A percentile compares a stretch with the other conserved stretches of the same genome.
phyloP scores from a whole-genome alignment of 2,113 vertebrate genomes.

The Erythrolamprus reginae region DNA sequence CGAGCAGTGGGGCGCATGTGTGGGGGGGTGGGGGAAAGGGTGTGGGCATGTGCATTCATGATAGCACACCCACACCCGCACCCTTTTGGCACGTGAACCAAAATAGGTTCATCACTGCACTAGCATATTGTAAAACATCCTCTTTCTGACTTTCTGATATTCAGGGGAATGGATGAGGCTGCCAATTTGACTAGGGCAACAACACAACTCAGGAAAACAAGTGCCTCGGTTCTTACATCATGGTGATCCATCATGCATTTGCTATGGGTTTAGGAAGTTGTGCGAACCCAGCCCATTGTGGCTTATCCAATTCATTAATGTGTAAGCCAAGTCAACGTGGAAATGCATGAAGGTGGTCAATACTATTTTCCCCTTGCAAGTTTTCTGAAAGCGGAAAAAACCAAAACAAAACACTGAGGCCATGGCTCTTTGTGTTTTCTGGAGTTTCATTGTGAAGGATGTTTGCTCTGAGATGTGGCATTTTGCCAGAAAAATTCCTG shows the following conservation, averaged over 20 bases:
- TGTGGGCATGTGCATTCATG: no score
- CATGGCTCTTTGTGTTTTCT: not conserved
- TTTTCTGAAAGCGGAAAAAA: not conserved
- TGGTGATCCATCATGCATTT: not conserved
- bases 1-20: no score
- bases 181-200: not conserved
- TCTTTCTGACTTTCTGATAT: no score
- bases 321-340: not conserved
- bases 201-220: not conserved
- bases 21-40: no score
- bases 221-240: not conserved
- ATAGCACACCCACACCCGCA: no score
- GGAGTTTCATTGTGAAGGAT: not conserved
- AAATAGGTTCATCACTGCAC: no score
- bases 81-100: no score
- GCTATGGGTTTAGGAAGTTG: not conserved
- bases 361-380: not conserved
- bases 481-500: not conserved
- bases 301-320: not conserved
- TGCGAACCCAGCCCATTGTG: not conserved
- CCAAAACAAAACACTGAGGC: not conserved
- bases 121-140: no score
- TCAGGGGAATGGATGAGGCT: not conserved
- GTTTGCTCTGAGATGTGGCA: not conserved
- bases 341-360: not conserved